Conservation (phyloP, 2,797 vertebrate species). For the Lycodopsis pacificus region DNA sequence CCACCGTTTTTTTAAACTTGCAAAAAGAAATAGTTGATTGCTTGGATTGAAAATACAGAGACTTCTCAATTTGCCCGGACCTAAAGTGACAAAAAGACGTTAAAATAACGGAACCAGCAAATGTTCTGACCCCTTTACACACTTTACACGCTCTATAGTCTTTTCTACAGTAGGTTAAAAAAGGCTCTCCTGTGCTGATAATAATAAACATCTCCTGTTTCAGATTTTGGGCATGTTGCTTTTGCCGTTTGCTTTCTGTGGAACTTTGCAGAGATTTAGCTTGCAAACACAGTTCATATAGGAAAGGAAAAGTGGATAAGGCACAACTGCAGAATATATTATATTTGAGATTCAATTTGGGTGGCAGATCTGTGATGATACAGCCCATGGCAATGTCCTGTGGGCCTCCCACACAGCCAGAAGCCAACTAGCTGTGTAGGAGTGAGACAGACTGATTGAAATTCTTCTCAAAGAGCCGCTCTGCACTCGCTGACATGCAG, state of each 20-base stretch:
- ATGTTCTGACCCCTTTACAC: background rate
- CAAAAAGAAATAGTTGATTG: too few relatives aligned
- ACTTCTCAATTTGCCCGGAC: too few relatives aligned
- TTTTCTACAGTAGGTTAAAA: background rate
- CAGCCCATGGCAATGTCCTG: conserved; percentile 72
- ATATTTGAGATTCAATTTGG: conserved; percentile 64
- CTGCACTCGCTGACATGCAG: conserved; percentile 65
- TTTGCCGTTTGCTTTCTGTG: conserved; percentile 17
- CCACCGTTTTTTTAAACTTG: too few relatives aligned
- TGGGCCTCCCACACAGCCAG: conserved; percentile 79
- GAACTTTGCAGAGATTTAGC: conserved; percentile 47
- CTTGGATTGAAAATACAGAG: too few relatives aligned
- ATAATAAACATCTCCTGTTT: conserved; percentile 10
- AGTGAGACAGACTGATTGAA: conserved; percentile 77
- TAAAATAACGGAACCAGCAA: background rate
- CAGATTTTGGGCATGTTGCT: background rate
- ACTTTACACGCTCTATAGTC: background rate
- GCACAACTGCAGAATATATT: conserved; percentile 56
- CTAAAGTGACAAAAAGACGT: too few relatives aligned
- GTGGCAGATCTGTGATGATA: conserved; percentile 70
- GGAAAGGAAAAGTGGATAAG: conserved; percentile 34
- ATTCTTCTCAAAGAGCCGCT: conserved; percentile 67
- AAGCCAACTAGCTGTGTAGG: conserved; percentile 72
- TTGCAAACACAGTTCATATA: conserved; percentile 49
- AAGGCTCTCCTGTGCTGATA: background rate